Percentiles rank a stretch among this genome's conserved stretches.
phyloP scores from a whole-genome alignment of 2,888 invertebrate genomes.

The Gryllus longicercus region DNA sequence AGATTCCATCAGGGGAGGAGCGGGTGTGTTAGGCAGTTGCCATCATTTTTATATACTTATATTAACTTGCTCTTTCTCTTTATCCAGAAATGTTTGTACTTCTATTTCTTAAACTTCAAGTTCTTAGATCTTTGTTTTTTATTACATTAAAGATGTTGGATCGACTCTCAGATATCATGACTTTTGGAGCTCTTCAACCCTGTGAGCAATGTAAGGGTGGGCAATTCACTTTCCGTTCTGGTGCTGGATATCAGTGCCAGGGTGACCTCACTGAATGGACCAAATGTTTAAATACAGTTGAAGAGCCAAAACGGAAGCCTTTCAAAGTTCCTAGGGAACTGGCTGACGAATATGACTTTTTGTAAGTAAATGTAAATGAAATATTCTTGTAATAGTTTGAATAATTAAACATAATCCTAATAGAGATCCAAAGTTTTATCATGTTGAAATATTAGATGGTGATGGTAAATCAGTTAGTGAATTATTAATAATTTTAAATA shows the following conservation, averaged over 20 bases:
- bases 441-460: too few species aligned
- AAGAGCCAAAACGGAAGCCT: conserved; percentile 66
- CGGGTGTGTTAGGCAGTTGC: conserved; percentile 50
- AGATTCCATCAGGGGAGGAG: conserved; percentile 62
- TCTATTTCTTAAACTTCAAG: neutral
- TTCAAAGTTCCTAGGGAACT: conserved; percentile 67
- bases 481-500: too few species aligned
- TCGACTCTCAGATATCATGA: conserved; percentile 75
- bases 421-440: too few species aligned
- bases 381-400: too few species aligned
- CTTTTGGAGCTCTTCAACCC: conserved; percentile 76
- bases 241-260: conserved; percentile 78
- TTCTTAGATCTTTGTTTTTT: neutral
- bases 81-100: neutral
- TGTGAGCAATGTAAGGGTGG: conserved; percentile 78
- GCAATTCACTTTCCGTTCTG: conserved; percentile 63
- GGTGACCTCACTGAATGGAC: conserved; percentile 86
- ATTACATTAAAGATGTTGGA: conserved; percentile 63
- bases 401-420: too few species aligned
- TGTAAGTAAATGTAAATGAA: conserved; percentile 47
- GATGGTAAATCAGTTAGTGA: too few species aligned
- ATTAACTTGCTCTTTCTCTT: too few species aligned
- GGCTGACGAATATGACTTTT: conserved; percentile 54
- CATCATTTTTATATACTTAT: too few species aligned
- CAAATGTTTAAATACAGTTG: conserved; percentile 70